Percentiles rank a stretch among this genome's conserved stretches.
These are phyloP conservation scores for Epinephelus malabaricus DNA, from an alignment of 2,797 vertebrate species.

Conservation along the genomic window DNA sequence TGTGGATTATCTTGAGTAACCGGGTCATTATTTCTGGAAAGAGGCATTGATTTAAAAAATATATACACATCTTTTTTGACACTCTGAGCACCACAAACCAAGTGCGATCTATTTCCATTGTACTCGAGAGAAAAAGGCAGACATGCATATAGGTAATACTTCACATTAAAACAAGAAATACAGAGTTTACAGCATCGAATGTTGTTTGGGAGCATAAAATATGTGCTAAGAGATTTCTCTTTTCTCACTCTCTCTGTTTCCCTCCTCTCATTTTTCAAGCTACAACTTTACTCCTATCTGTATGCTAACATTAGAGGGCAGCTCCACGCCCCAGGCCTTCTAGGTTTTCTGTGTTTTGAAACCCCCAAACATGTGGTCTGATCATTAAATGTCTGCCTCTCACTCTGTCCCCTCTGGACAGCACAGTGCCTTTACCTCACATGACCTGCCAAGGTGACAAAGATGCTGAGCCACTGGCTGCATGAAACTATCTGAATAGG, in stretches of 20 bases:
- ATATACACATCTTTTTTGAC: no score
- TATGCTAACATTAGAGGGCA: slow-evolving; percentile 36
- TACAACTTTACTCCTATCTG: slow-evolving; percentile 26
- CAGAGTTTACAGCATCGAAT: not conserved
- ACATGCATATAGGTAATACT: no score
- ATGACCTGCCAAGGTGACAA: slow-evolving; percentile 33
- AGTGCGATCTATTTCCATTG: no score
- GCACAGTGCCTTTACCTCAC: not conserved
- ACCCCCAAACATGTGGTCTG: not conserved
- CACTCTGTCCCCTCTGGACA: slow-evolving; percentile 1
- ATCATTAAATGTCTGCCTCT: slow-evolving; percentile 23
- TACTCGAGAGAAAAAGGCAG: no score
- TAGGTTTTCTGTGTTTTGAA: slow-evolving; percentile 12
- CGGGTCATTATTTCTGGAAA: no score
- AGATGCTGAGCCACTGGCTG: slow-evolving; percentile 39
- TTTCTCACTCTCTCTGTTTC: not conserved
- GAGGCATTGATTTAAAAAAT: no score
- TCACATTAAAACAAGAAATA: not conserved
- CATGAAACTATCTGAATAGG: slow-evolving; percentile 31
- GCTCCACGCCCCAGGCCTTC: slow-evolving; percentile 31
- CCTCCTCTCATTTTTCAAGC: slow-evolving; percentile 12
- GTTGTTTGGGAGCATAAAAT: not conserved
- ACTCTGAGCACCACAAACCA: no score
- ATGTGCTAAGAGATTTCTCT: no score
- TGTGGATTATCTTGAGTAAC: no score